A percentile compares a stretch with the other conserved stretches of the same genome.
Conservation (phyloP, 2,888 invertebrate species). For the Crossocerus cetratus region DNA sequence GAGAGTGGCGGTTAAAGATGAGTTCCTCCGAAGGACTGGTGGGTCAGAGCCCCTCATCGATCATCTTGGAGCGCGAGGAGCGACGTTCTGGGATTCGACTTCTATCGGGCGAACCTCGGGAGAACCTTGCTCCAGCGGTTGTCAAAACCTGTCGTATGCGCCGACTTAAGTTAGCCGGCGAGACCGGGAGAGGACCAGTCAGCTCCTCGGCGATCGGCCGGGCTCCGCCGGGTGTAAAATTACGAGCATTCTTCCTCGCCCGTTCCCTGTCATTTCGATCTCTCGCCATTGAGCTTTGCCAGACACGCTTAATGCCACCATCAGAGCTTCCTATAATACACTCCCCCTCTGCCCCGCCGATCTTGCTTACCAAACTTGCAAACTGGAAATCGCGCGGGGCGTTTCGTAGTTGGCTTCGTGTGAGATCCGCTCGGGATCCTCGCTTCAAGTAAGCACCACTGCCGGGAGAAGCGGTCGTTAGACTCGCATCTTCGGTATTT, state of each 20-base stretch:
- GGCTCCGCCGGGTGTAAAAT: conserved; percentile 3
- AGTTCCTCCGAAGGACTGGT: conserved; percentile 66
- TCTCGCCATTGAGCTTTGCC: conserved; percentile 10
- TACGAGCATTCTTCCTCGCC: not conserved
- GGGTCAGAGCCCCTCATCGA: conserved; percentile 75
- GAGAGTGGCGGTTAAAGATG: conserved; percentile 59
- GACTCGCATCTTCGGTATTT: conserved; percentile 69
- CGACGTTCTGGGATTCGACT: conserved; percentile 69
- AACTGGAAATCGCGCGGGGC: not conserved
- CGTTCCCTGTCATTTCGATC: conserved; percentile 16
- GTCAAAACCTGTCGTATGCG: conserved; percentile 40
- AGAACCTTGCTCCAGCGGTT: conserved; percentile 53
- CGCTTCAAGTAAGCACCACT: conserved; percentile 59
- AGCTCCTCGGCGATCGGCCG: conserved; percentile 21
- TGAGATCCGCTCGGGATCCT: not conserved
- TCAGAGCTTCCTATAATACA: too few relatives aligned
- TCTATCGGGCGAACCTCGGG: conserved; percentile 36
- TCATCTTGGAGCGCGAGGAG: conserved; percentile 69
- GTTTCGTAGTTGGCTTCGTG: not conserved
- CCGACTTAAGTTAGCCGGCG: not conserved
- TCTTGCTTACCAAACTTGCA: too few relatives aligned
- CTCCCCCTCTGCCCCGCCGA: too few relatives aligned
- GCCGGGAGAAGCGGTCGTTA: conserved; percentile 61
- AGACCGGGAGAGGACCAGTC: not conserved
- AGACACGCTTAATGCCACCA: too few relatives aligned